These are phyloP conservation scores for Diabrotica balteata DNA, from an alignment of 2,888 invertebrate species.

Conservation along the genomic window DNA sequence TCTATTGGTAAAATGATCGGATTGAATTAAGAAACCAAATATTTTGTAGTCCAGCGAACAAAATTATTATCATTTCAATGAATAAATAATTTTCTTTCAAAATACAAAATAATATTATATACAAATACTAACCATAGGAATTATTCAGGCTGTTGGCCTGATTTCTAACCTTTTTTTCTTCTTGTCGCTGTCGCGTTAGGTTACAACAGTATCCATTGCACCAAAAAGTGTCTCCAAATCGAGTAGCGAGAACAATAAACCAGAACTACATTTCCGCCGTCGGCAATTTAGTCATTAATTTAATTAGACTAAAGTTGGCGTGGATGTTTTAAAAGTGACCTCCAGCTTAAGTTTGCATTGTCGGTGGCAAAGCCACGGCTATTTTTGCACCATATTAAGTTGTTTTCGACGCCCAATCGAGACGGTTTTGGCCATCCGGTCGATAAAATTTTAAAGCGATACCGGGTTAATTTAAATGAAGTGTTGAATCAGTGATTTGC, in stretches of 20 bases:
- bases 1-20: too few relatives aligned
- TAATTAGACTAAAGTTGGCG: constrained; percentile 31
- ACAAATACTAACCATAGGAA: too few relatives aligned
- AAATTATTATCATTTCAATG: too few relatives aligned
- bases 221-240: neutral
- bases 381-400: constrained; percentile 33
- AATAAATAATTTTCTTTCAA: too few relatives aligned
- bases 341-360: constrained; percentile 28
- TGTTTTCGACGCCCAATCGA: constrained; percentile 33
- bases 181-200: too few relatives aligned
- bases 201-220: too few relatives aligned
- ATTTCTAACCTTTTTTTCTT: too few relatives aligned
- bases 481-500: constrained; percentile 8
- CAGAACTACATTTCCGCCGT: constrained; percentile 29
- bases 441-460: constrained; percentile 4
- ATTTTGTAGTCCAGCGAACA: too few relatives aligned
- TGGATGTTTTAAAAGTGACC: constrained; percentile 31
- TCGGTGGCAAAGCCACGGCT: constrained; percentile 21
- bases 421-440: constrained; percentile 27
- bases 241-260: constrained; percentile 13
- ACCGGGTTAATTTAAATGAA: neutral
- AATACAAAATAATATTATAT: too few relatives aligned
- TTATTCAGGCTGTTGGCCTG: too few relatives aligned
- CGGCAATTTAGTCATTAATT: constrained; percentile 30
- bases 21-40: too few relatives aligned